Evolutionary conservation across 2,888 invertebrate species (phyloP), one percentile per base, ranked within the genome.

Genomic region (Pseudococcus jackbeardsleyi): DNA sequence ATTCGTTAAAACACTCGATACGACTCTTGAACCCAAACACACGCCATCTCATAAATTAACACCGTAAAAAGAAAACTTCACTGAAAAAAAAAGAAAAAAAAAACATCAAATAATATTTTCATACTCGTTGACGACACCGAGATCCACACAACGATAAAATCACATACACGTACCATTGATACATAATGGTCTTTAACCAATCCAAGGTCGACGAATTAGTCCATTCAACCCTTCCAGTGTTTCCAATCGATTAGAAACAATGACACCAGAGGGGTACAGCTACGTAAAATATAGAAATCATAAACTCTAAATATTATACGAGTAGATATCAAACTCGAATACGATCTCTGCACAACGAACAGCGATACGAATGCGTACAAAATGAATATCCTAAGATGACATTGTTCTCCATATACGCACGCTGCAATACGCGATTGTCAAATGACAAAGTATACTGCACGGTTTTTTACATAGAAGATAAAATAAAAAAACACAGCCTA

Each of bases 171-270:
- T 46, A 82, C 19, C 79, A 46, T 19, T 46, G n/a, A 82, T 82
- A 64, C 64, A 64, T 64, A 46, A 82, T 82, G 19, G 79, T 82
- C 79, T 42, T 82, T 82, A 82, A 82, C 79, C 79, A 82, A 46
- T 46, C 46, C 79, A 82, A 82, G 79, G 79, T 82, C 79, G 46
- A 64, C 26, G 79, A 82, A 82, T 82, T 82, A 46, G 79, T 82
- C 33, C 79, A 46, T 82, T 82, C 79, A 82, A 82, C 79, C 79
- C 79, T 82, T 17, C n/a, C 39, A 77, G 46, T 46, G 79, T 82
- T 82, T 46, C 79, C 42, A 82, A 82, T 82, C 79, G 79, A 82
- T 82, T 82, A 46, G 46, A 46, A 82, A 82, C 79, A 82, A 82
- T 82, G 4, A 19, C 46, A 82, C 46, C 7, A 46, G n/a, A 46